phyloP scores from a whole-genome alignment of 2,888 invertebrate genomes.

The Neoitamus cyanurus region DNA sequence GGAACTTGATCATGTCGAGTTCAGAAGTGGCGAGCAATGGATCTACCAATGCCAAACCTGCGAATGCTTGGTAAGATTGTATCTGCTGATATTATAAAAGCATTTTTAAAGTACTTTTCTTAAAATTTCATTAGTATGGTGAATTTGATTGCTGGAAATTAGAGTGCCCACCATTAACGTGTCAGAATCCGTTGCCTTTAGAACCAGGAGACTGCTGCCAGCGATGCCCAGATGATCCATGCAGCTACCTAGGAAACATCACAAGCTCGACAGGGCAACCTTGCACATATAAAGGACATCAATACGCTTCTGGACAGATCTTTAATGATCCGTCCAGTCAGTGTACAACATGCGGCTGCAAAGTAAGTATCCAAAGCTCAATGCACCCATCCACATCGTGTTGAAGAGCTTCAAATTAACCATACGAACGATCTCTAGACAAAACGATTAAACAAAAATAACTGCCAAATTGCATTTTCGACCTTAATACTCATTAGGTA shows the following conservation, averaged over 20 bases:
- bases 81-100: background rate
- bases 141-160: constrained; percentile 91
- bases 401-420: background rate
- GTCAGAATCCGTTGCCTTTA: constrained; percentile 71
- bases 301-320: constrained; percentile 71
- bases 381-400: background rate
- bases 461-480: constrained; percentile 32
- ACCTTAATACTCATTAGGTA: constrained; percentile 36
- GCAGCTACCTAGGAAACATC: constrained; percentile 56
- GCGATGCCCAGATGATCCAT: constrained; percentile 75
- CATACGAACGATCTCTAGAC: constrained; percentile 3
- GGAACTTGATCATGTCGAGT: constrained; percentile 79
- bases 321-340: constrained; percentile 73
- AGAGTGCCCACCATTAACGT: constrained; percentile 80
- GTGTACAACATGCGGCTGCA: constrained; percentile 79
- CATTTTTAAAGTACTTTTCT: background rate
- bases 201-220: constrained; percentile 78
- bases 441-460: background rate
- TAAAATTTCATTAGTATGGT: constrained; percentile 71
- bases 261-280: constrained; percentile 65
- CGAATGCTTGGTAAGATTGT: constrained; percentile 80
- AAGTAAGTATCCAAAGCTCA: constrained; percentile 69
- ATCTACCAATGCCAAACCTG: constrained; percentile 92
- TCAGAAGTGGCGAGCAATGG: constrained; percentile 87
- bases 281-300: constrained; percentile 72